Conservation (phyloP, 1,140 invertebrate species). For the Chlorops oryzae region DNA sequence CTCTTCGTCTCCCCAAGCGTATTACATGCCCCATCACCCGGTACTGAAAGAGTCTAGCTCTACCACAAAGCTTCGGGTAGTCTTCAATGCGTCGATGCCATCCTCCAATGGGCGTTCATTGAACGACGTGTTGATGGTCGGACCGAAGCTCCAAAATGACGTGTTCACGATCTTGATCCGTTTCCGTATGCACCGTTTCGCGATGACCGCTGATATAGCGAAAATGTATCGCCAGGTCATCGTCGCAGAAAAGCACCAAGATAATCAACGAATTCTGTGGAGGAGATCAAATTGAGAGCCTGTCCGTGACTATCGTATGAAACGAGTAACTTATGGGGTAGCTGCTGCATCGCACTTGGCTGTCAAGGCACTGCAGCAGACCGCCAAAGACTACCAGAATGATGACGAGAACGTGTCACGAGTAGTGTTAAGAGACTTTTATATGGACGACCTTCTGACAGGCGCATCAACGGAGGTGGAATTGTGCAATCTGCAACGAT, state of each 20-base stretch:
- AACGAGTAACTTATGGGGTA: slow-evolving; percentile 36
- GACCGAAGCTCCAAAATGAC: slow-evolving; percentile 9
- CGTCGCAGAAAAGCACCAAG: slow-evolving; percentile 16
- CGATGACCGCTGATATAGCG: slow-evolving; percentile 19
- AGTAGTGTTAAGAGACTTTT: not conserved
- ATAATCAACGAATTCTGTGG: slow-evolving; percentile 44
- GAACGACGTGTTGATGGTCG: slow-evolving; percentile 7
- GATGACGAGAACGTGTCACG: slow-evolving; percentile 20
- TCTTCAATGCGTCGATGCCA: no score
- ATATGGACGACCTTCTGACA: not conserved
- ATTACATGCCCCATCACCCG: no score
- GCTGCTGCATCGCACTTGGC: slow-evolving; percentile 35
- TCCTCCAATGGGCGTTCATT: no score
- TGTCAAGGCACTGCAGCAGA: slow-evolving; percentile 29
- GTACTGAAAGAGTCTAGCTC: no score
- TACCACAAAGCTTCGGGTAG: no score
- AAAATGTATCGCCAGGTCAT: slow-evolving; percentile 36
- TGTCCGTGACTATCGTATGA: slow-evolving; percentile 12
- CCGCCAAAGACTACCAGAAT: slow-evolving; percentile 22
- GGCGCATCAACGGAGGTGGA: no score
- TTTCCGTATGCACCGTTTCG: slow-evolving; percentile 35
- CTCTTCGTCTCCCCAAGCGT: no score
- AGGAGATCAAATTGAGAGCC: slow-evolving; percentile 14
- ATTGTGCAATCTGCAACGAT: no score
- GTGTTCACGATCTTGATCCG: slow-evolving; percentile 36